Conservation (phyloP, 1,140 invertebrate genomes). For the Notospermus geniculatus region DNA sequence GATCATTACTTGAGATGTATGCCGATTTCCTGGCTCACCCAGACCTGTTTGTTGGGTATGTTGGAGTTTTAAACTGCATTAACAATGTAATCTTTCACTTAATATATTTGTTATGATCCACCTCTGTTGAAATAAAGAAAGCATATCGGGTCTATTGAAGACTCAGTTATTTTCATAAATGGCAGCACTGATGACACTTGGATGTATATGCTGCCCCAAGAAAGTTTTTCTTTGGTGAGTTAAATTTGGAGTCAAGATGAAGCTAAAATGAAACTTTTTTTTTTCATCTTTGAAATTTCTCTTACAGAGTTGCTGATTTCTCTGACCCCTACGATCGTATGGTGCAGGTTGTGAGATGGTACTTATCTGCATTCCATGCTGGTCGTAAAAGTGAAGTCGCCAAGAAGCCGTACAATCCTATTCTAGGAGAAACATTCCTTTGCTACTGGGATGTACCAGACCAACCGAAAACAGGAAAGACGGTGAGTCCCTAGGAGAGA, state of each 20-base stretch:
- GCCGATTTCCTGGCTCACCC: constrained; percentile 58
- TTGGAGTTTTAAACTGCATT: constrained; percentile 9
- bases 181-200: no score
- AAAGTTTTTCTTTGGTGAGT: no score
- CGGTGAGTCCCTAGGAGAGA: background rate
- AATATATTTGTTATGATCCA: no score
- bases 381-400: constrained; percentile 85
- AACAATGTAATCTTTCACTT: no score
- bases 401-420: constrained; percentile 59
- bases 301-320: constrained; percentile 76
- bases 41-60: constrained; percentile 55
- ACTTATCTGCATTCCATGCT: constrained; percentile 69
- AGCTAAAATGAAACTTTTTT: no score
- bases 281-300: constrained; percentile 8
- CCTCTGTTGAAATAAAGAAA: background rate
- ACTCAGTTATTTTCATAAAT: background rate
- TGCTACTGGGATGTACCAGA: constrained; percentile 53
- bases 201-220: no score
- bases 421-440: constrained; percentile 56
- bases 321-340: constrained; percentile 83
- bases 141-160: background rate
- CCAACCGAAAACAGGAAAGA: no score
- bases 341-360: constrained; percentile 75
- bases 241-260: no score
- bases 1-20: constrained; percentile 57